Percentiles rank a stretch among this genome's conserved stretches.
These are phyloP conservation scores for Halichoerus grypus DNA, from an alignment of 2,113 vertebrate species.

Conservation along the genomic window DNA sequence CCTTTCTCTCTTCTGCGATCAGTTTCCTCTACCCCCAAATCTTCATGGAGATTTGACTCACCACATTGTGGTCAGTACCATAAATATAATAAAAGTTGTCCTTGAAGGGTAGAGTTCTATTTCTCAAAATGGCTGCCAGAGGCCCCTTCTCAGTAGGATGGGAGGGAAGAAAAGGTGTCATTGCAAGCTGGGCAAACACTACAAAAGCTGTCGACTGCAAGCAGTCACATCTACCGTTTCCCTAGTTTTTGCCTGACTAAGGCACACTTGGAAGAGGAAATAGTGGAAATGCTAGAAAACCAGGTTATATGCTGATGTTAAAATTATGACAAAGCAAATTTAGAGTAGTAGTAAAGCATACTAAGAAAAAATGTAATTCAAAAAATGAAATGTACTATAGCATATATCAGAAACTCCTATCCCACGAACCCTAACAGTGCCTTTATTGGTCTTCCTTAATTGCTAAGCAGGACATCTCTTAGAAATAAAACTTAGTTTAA, in stretches of 20 bases:
- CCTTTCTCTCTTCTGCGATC: background rate
- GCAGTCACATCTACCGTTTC: background rate
- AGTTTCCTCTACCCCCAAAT: background rate
- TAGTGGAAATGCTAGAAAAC: background rate
- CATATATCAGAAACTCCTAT: background rate
- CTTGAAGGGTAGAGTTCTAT: background rate
- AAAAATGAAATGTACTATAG: background rate
- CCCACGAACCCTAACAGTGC: background rate
- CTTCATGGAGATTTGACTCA: background rate
- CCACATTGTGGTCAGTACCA: background rate
- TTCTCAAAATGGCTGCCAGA: background rate
- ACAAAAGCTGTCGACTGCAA: background rate
- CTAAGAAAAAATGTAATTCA: background rate
- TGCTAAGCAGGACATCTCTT: background rate
- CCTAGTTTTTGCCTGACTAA: background rate
- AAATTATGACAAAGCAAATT: background rate
- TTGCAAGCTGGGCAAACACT: background rate
- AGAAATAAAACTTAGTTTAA: constrained; percentile 25
- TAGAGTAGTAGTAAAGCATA: background rate
- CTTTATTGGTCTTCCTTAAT: background rate
- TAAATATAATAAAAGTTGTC: background rate
- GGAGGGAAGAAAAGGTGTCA: background rate
- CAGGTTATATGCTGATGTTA: background rate
- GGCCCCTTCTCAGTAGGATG: background rate
- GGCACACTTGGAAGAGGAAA: background rate